Percentiles rank a stretch among this genome's conserved stretches.
Conservation (phyloP, 2,888 invertebrate species). For the Nebria salina region DNA sequence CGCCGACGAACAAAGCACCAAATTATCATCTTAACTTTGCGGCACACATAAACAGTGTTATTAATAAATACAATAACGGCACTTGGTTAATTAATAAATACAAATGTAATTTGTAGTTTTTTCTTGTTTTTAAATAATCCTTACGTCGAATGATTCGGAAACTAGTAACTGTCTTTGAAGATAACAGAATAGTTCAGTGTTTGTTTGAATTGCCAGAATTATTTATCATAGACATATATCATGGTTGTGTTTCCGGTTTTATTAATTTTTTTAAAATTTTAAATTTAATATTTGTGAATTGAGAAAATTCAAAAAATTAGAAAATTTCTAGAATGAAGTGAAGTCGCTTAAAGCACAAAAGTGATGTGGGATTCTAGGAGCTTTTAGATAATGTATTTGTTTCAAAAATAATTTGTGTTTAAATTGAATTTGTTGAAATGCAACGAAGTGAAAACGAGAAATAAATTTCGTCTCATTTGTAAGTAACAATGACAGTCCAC, state of each 20-base stretch:
- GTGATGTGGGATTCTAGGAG: too few relatives aligned
- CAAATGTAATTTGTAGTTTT: conserved; percentile 39
- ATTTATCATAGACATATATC: neutral
- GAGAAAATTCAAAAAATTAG: too few relatives aligned
- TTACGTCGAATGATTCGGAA: neutral
- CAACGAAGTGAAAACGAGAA: neutral
- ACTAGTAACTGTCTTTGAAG: neutral
- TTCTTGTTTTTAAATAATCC: conserved; percentile 37
- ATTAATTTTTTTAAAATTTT: neutral
- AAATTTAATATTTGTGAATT: too few relatives aligned
- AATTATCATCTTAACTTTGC: conserved; percentile 22
- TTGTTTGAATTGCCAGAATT: neutral
- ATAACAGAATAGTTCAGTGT: neutral
- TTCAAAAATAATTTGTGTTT: neutral
- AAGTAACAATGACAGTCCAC: neutral
- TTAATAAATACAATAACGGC: conserved; percentile 42
- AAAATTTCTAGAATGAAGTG: too few relatives aligned
- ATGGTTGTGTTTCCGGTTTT: neutral
- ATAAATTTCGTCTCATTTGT: neutral
- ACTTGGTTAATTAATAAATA: conserved; percentile 43
- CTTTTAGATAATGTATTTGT: too few relatives aligned
- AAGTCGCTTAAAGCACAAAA: too few relatives aligned
- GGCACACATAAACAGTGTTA: conserved; percentile 27
- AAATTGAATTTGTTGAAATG: neutral
- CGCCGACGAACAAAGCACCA: conserved; percentile 31